Base-by-base conservation (phyloP, 2,797 vertebrate genomes). In the Harpagifer antarcticus region DNA sequence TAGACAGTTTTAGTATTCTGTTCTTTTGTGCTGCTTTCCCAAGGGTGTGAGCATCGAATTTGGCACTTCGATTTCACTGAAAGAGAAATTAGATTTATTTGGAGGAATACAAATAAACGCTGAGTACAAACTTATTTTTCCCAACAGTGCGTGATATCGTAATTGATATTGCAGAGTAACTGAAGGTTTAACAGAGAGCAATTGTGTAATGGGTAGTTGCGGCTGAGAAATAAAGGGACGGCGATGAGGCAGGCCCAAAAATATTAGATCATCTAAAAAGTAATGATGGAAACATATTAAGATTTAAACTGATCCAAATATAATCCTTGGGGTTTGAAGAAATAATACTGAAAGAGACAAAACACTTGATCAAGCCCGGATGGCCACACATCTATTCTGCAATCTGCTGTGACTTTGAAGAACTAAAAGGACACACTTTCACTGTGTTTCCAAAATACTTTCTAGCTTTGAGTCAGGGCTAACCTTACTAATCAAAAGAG, bases 401-500 rank as follows among this genome's bases (percentile, higher is more conserved):
- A 75, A 60, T 76, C 55, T 23, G 2, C 11, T 58, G 48, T 83
- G 79, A 90, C 88, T 90, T 91, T 89, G 79, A 85, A 74, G 42
- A 82, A 72, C 33, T 2, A 11, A 79, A 66, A 74, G 75, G 68
- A 79, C 82, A 17, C 50, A 58, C 70, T 68, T 81, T 82, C 49
- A 69, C 62, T 61, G 55, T 68, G 74, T 83, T 80, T 86, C 71
- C 70, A 74, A 74, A 82, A 84, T 79, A 57, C 82, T 81, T 80
- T 77, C 66, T 76, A 53, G 74, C 86, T 90, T 75, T 72, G 75
- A 88, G 83, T 87, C 79, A 71, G 59, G 9, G 52, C 75, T 65
- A 88, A 90, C 84, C 74, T 76, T 81, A 69, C 84, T 86, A 91
- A 93, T 91, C 85, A 89, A 88, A 91, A 73, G 82, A 81, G 81